phyloP scores from a whole-genome alignment of 2,888 invertebrate genomes.

The Tortricodes alternella region DNA sequence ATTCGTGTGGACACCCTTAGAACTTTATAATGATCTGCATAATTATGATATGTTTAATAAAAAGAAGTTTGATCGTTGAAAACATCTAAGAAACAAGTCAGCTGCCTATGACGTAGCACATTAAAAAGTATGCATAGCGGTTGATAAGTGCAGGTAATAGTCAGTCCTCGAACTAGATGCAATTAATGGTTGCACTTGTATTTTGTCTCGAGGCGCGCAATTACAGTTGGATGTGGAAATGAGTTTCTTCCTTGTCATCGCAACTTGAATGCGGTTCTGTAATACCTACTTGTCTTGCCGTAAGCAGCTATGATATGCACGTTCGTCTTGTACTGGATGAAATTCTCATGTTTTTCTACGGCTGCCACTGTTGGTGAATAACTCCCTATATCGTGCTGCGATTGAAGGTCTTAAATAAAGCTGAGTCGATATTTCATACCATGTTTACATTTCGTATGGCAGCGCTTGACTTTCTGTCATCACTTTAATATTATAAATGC shows the following conservation, averaged over 20 bases:
- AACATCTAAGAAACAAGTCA: no score
- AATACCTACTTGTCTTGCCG: constrained; percentile 8
- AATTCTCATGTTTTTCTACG: background rate
- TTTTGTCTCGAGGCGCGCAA: constrained; percentile 28
- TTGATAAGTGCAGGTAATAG: constrained; percentile 19
- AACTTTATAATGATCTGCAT: no score
- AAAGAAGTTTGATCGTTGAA: no score
- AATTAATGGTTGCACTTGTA: constrained; percentile 27
- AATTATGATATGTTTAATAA: no score
- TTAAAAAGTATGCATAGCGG: constrained; percentile 14
- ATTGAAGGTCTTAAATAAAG: no score
- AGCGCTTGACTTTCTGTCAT: no score
- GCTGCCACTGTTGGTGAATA: no score
- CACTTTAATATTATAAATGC: no score
- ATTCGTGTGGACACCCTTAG: no score
- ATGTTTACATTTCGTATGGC: no score
- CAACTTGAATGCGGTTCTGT: constrained; percentile 5
- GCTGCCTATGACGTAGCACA: background rate
- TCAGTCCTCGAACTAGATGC: constrained; percentile 8
- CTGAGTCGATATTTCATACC: no score
- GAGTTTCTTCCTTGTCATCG: constrained; percentile 24
- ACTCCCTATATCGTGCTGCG: no score
- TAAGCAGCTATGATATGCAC: background rate
- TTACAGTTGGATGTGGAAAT: constrained; percentile 27
- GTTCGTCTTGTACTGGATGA: background rate